These are phyloP conservation scores for Pollenia angustigena DNA, from an alignment of 2,888 invertebrate species.

Conservation along the genomic window DNA sequence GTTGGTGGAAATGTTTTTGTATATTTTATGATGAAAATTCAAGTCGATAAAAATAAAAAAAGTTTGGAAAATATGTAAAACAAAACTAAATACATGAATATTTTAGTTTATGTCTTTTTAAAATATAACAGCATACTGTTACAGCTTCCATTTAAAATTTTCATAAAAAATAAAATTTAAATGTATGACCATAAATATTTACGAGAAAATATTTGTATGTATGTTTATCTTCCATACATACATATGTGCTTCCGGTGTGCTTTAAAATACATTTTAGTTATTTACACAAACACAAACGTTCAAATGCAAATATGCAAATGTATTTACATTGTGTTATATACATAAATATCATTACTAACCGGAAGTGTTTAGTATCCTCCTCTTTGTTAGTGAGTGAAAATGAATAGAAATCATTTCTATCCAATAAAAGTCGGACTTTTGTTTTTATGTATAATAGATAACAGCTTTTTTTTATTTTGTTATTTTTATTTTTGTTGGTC, in stretches of 20 bases:
- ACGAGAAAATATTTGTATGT: too few species aligned
- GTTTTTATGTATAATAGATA: conserved; percentile 24
- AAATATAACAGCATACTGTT: conserved; percentile 9
- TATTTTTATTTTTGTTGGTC: conserved; percentile 30
- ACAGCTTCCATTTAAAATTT: conserved; percentile 25
- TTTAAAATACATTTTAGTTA: too few species aligned
- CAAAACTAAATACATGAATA: conserved; percentile 9
- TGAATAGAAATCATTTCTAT: background rate
- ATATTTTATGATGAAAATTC: too few species aligned
- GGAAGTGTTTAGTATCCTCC: conserved; percentile 59
- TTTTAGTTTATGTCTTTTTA: background rate
- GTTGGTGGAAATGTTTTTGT: too few species aligned
- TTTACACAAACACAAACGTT: too few species aligned
- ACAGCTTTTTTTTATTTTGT: conserved; percentile 17
- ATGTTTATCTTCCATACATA: too few species aligned
- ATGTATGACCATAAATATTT: conserved; percentile 1
- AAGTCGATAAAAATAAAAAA: too few species aligned
- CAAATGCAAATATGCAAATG: background rate
- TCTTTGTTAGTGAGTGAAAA: background rate
- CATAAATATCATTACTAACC: conserved; percentile 61
- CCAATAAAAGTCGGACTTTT: conserved; percentile 16
- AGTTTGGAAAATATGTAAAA: background rate
- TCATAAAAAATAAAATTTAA: background rate
- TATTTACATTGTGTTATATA: conserved; percentile 25
- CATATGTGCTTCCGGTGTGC: too few species aligned